Percentiles rank a stretch among this genome's conserved stretches.
Conservation (phyloP, 2,888 invertebrate species). For the Bombyx huttoni region DNA sequence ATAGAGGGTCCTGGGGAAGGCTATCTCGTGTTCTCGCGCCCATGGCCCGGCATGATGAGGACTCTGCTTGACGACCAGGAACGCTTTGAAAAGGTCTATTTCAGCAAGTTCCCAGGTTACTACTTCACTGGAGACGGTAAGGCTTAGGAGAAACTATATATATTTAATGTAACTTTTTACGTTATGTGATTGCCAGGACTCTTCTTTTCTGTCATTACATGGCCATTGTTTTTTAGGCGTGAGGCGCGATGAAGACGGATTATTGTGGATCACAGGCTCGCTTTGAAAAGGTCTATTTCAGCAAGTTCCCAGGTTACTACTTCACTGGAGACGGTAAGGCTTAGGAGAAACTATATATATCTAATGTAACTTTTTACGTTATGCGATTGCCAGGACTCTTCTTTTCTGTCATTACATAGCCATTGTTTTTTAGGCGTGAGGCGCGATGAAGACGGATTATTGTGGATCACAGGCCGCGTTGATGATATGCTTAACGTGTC, state of each 20-base stretch:
- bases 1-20: constrained; percentile 94
- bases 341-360: not conserved
- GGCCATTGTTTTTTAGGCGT: constrained; percentile 76
- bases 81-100: constrained; percentile 92
- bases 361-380: too few relatives aligned
- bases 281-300: constrained; percentile 93
- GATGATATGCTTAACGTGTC: constrained; percentile 99
- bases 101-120: constrained; percentile 95
- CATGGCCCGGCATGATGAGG: constrained; percentile 99
- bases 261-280: constrained; percentile 87
- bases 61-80: constrained; percentile 93
- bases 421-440: constrained; percentile 79
- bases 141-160: constrained; percentile 4
- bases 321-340: constrained; percentile 95
- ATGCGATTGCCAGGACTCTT: not conserved
- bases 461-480: constrained; percentile 97
- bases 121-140: constrained; percentile 98
- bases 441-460: constrained; percentile 93
- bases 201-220: too few relatives aligned
- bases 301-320: constrained; percentile 96
- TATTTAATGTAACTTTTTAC: too few relatives aligned
- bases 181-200: too few relatives aligned
- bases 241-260: constrained; percentile 95
- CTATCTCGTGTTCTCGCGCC: constrained; percentile 92
- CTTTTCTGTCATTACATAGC: not conserved